These are phyloP conservation scores for Drosophila mercatorum DNA, from an alignment of 2,888 invertebrate species.

Conservation along the genomic window DNA sequence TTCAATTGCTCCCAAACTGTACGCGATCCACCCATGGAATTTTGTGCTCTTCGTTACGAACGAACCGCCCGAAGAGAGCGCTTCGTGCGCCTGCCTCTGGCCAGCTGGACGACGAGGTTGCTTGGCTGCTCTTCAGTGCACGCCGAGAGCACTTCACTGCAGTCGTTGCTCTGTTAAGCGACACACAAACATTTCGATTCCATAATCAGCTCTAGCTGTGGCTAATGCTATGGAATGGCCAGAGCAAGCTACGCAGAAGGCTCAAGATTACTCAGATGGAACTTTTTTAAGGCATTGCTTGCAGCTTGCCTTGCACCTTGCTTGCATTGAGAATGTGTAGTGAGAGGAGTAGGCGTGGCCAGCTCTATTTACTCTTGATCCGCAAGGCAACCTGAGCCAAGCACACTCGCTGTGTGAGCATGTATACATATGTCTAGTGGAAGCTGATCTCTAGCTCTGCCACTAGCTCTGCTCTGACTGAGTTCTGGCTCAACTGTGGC, in stretches of 20 bases:
- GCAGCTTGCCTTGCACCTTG: too few species aligned
- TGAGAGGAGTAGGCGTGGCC: too few species aligned
- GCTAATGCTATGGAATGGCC: background rate
- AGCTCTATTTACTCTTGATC: too few species aligned
- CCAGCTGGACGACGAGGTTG: conserved; percentile 15
- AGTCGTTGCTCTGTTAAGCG: background rate
- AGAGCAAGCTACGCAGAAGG: background rate
- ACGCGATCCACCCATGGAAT: conserved; percentile 61
- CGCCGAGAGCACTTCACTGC: background rate
- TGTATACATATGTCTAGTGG: too few species aligned
- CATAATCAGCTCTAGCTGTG: background rate
- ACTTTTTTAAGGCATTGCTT: background rate
- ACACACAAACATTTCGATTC: too few species aligned
- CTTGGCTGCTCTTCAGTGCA: background rate
- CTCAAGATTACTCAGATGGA: background rate
- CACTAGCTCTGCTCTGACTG: too few species aligned
- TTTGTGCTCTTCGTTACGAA: conserved; percentile 30
- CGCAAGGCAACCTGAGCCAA: too few species aligned
- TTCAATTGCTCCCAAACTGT: conserved; percentile 67
- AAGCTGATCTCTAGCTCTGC: too few species aligned
- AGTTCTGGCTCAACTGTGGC: too few species aligned
- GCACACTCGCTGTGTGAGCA: too few species aligned
- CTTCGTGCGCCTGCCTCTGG: conserved; percentile 11
- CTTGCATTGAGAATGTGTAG: background rate
- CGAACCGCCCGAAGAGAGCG: conserved; percentile 19